phyloP scores from a whole-genome alignment of 1,140 invertebrate species.

The Cherax destructor region DNA sequence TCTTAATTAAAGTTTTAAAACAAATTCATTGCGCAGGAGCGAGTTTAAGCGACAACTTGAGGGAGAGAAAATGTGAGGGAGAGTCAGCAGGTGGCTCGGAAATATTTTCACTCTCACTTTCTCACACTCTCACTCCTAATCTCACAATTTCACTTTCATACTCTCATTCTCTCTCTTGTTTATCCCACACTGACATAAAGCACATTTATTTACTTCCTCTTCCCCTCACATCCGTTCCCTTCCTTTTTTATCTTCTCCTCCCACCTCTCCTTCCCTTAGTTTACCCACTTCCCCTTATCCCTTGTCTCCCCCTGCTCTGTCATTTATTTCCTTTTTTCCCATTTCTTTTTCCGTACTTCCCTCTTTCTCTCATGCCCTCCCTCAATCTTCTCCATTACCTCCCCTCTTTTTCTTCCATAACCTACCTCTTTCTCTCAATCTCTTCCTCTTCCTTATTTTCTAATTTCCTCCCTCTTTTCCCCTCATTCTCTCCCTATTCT shows the following conservation, averaged over 20 bases:
- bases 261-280: no score
- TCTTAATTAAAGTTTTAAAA: conserved; percentile 4
- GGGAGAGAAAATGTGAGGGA: neutral
- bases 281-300: no score
- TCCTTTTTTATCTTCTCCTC: neutral
- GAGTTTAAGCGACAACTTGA: neutral
- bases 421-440: no score
- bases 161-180: neutral
- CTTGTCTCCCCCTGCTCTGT: no score
- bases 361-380: neutral
- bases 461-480: no score
- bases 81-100: no score
- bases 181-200: no score
- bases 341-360: no score
- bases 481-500: no score
- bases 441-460: no score
- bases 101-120: neutral
- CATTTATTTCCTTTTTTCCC: no score
- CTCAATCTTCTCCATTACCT: neutral
- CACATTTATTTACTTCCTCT: neutral
- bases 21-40: neutral
- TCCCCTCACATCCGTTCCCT: neutral
- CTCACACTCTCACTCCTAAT: neutral
- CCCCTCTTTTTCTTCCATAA: neutral
- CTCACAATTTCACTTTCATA: neutral